Evolutionary conservation across 2,113 vertebrate genomes (phyloP), one percentile per base, ranked within the genome.

Genomic region (Brienomyrus brachyistius): DNA sequence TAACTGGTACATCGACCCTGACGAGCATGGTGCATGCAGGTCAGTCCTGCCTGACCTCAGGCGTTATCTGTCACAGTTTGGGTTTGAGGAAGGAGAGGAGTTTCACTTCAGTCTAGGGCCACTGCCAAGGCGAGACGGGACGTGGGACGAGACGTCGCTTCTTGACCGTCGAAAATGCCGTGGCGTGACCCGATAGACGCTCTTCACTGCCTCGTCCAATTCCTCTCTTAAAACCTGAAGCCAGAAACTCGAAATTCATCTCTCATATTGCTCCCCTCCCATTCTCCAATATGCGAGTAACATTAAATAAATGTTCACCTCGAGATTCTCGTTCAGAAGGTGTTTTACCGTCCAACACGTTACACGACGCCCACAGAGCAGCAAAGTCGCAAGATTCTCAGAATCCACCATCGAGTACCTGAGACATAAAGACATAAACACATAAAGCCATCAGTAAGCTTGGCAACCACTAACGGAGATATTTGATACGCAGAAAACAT

Each of bases 361-460:
- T 80, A 80, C 74, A 43, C 13, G 17, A 80, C 74, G 35, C 74
- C 74, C 74, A 80, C 74, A 70, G n/a, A 70, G 62, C 62, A 70
- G 74, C 74, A 0, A 80, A 43, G 74, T 43, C 74, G 17, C 74
- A 80, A 80, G 74, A 80, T 80, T 80, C 74, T 80, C 74, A 43
- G 74, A 80, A 80, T 7, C 35, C 35, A 17, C 31, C 74, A 80
- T 80, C 74, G 35, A 43, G 74, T 40, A 80, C 74, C 74, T 80
- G 74, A 80, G 74, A 80, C 74, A 40, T 80, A 80, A 80, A 80
- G 35, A 80, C 62, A 70, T 70, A 80, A 80, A 80, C 35, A 80
- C 74, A 80, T 80, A 80, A 80, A 80, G 74, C 74, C 74, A 80
- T 80, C 74, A 80, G 74, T 80, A 80, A 80, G 74, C 74, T 80